Conservation (phyloP, 2,888 invertebrate species). For the Electrophaes corylata region DNA sequence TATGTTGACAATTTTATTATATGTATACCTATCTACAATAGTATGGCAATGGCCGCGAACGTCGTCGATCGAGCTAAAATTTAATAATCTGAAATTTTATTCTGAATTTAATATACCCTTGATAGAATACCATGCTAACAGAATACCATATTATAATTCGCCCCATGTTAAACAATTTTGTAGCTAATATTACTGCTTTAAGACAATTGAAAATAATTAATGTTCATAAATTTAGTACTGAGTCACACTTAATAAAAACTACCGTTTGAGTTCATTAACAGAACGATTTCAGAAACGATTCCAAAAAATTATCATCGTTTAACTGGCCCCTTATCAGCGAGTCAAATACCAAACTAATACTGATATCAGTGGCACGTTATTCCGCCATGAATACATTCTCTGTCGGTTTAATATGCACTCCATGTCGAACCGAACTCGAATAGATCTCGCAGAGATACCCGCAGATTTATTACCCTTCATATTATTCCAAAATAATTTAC, state of each 20-base stretch:
- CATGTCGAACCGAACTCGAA: constrained; percentile 29
- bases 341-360: constrained; percentile 27
- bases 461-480: constrained; percentile 31
- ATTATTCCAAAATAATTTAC: constrained; percentile 29
- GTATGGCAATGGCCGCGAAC: background rate
- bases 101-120: background rate
- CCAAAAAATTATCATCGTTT: background rate
- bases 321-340: constrained; percentile 3
- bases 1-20: too few species aligned
- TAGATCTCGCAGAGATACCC: constrained; percentile 32
- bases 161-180: background rate
- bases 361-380: constrained; percentile 29
- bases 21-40: too few species aligned
- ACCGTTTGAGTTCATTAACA: background rate
- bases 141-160: background rate
- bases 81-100: background rate
- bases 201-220: constrained; percentile 9
- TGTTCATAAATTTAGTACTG: constrained; percentile 5
- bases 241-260: constrained; percentile 6
- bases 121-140: background rate
- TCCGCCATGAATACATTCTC: constrained; percentile 35
- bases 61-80: background rate
- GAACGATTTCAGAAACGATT: constrained; percentile 4
- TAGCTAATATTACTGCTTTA: background rate
- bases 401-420: constrained; percentile 34